Evolutionary conservation across 2,888 invertebrate species (phyloP), one percentile per base, ranked within the genome.

Genomic region (Caenorhabditis virilis): DNA sequence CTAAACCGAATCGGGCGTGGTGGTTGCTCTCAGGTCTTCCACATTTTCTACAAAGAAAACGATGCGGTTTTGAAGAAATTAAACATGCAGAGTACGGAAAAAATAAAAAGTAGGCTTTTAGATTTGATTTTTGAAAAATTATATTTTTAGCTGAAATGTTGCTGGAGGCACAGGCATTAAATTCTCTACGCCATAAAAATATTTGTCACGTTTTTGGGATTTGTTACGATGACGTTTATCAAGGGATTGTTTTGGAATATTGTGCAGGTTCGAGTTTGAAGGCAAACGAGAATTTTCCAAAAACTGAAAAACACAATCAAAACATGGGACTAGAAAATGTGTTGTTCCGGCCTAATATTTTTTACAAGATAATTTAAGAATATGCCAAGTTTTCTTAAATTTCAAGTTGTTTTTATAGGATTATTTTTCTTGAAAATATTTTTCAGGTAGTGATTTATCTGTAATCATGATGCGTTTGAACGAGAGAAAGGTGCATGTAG

Each of bases 211-310:
- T 51, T 4, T 57, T 53, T 26, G 63, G 63, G 43, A 49, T 57
- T 49, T 52, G 57, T 27, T 41, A 52, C 1, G n/a, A 45, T 0
- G 13, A 4, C 1, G 45, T 46, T 2, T 53, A 35, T 23, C 33
- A n/a, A n/a, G 63, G 63, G 26, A 53, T 63, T 39, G 36, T 63
- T 3, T 53, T 63, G 56, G 63, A 63, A 22, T 57, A 53, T 36
- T 63, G 63, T 26, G 57, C 57, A 0, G 63, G 63, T 15, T 43
- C 48, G n/a, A n/a, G n/a, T n/a, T n/a, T n/a, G n/a, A n/a, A n/a
- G n/a, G n/a, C n/a, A n/a, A n/a, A n/a, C n/a, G n/a, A n/a, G n/a
- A 22, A 48, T 48, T 27, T 50, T 63, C 20, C 26, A 45, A 4
- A 50, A 63, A 26, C 50, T 62, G 23, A 52, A 56, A 6, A 43